These are phyloP conservation scores for Biston betularia DNA, from an alignment of 2,888 invertebrate species.

Conservation along the genomic window DNA sequence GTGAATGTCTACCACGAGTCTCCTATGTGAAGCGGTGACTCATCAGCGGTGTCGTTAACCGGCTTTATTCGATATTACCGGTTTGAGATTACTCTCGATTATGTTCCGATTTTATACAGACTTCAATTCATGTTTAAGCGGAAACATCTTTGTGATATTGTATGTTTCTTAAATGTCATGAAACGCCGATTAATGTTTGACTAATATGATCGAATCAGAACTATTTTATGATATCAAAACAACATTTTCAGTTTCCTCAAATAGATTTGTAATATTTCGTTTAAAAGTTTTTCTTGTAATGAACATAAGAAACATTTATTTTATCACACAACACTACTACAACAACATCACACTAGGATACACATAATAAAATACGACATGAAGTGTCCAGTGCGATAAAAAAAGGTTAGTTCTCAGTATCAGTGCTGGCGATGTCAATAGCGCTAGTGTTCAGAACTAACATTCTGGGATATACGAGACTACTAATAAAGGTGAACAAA, in stretches of 20 bases:
- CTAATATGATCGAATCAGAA: not conserved
- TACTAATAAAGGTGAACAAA: too few species aligned
- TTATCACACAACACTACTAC: too few species aligned
- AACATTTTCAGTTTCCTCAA: not conserved
- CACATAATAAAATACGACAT: not conserved
- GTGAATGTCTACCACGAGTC: constrained; percentile 50
- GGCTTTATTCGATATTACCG: constrained; percentile 45
- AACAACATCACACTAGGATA: too few species aligned
- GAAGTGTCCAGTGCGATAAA: too few species aligned
- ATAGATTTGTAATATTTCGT: not conserved
- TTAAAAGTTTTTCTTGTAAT: too few species aligned
- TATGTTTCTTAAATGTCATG: not conserved
- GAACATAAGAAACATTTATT: not conserved
- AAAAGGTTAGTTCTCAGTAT: too few species aligned
- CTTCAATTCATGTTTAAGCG: constrained; percentile 41
- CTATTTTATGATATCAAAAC: not conserved
- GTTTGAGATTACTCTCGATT: constrained; percentile 37
- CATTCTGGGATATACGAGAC: too few species aligned
- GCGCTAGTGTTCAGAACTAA: too few species aligned
- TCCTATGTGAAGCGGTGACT: constrained; percentile 52
- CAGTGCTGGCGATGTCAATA: too few species aligned
- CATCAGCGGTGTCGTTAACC: constrained; percentile 44
- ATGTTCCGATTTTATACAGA: constrained; percentile 21
- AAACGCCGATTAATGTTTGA: not conserved
- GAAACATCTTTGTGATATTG: constrained; percentile 14